Percentiles rank a stretch among this genome's conserved stretches.
These are phyloP conservation scores for Sinohyriopsis cumingii DNA, from an alignment of 2,888 invertebrate genomes.

Conservation along the genomic window DNA sequence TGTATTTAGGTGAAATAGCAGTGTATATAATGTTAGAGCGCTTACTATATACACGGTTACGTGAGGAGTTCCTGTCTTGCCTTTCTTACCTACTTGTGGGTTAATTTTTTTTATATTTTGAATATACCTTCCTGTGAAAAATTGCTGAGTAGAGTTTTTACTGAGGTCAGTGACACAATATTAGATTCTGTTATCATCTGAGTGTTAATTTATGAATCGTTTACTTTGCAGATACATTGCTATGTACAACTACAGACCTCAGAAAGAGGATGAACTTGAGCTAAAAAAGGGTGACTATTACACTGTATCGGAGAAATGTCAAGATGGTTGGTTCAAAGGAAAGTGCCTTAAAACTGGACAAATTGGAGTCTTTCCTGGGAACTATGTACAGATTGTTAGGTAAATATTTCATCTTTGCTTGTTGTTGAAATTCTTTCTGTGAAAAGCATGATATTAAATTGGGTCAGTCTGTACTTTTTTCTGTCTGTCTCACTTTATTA, in stretches of 20 bases:
- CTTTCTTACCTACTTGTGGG: no score
- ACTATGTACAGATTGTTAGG: conserved; percentile 82
- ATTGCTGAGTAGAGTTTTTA: no score
- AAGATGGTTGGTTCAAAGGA: conserved; percentile 99
- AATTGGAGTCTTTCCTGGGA: conserved; percentile 97
- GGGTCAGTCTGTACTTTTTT: background rate
- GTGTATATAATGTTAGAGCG: no score
- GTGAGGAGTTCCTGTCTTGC: no score
- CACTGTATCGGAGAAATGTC: conserved; percentile 96
- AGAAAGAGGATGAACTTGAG: conserved; percentile 97
- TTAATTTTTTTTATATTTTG: no score
- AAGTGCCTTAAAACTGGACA: conserved; percentile 83
- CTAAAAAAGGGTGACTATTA: conserved; percentile 91
- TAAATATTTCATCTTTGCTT: conserved; percentile 23
- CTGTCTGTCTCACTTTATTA: background rate
- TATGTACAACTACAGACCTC: conserved; percentile 95
- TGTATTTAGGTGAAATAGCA: no score
- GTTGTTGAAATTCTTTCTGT: background rate
- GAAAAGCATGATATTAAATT: background rate
- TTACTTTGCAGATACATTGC: conserved; percentile 85
- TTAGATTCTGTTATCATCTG: no score
- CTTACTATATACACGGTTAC: no score
- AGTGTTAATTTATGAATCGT: background rate
- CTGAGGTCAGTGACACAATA: no score
- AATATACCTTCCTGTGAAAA: no score